Evolutionary conservation across 1,140 invertebrate genomes (phyloP), one percentile per base, ranked within the genome.

Genomic region (Ruditapes philippinarum): DNA sequence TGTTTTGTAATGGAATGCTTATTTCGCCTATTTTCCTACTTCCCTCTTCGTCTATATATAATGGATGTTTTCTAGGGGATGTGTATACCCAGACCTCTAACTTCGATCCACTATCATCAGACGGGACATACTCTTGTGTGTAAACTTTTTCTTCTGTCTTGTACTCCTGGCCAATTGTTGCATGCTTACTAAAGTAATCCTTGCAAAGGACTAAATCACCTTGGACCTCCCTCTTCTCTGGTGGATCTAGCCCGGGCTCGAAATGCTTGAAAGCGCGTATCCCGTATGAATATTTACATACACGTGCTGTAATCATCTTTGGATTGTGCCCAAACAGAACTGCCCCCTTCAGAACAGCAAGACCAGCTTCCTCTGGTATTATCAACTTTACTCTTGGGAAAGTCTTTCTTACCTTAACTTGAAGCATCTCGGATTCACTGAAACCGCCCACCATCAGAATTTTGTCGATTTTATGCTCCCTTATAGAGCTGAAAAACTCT

Each of bases 361-460:
- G 36, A 4, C 86, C 76, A n/a, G 86, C 86, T 33, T 80, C 78
- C n/a, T 88, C 86, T 17, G 86, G 86, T 22, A 88, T 62, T n/a
- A 88, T 73, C 31, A 88, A 17, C 17, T 45, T 25, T 28, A 28
- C 38, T 22, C n/a, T 12, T 33, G 86, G 74, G n/a, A 80, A 88
- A 9, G 45, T 42, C 2, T 54, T 49, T n/a, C 62, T 17, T 11
- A 88, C 74, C 25, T 68, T 81, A 1, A 51, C 33, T 73, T 70
- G 76, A 25, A 88, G 42, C 60, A 88, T 88, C 33, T n/a, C 12
- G 0, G 86, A 88, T 70, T 88, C 76, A 36, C 76, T 80, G 31
- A 88, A 88, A 22, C 86, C 86, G 3, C 86, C 86, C 0, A 88
- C 86, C 76, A 88, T 70, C 17, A 88, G n/a, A 1, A 81, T 73